Evolutionary conservation across 2,113 vertebrate species (phyloP).

Genomic region (Rhipidura dahli): DNA sequence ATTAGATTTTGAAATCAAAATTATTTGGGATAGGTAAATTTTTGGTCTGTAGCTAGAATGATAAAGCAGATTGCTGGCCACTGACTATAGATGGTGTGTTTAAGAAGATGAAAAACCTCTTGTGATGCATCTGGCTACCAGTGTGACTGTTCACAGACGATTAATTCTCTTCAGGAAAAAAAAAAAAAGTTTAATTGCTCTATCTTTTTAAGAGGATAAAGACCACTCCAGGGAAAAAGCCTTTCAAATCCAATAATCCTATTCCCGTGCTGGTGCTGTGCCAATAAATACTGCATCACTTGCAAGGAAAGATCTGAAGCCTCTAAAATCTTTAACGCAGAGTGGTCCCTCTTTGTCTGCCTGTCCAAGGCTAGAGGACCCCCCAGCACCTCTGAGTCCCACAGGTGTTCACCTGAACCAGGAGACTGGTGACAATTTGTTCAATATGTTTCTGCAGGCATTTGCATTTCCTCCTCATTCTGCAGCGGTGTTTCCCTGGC

Average conservation of each 20-base stretch:
- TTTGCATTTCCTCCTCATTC: neutral
- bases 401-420: neutral
- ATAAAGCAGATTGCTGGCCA: neutral
- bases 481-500: neutral
- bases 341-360: neutral
- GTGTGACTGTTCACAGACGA: neutral
- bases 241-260: slow-evolving; percentile 54
- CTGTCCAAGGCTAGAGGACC: neutral
- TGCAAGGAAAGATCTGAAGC: neutral
- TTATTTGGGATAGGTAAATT: neutral
- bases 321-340: neutral
- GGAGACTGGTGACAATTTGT: neutral
- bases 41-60: neutral
- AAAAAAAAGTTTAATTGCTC: slow-evolving; percentile 32
- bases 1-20: neutral
- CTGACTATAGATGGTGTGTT: neutral
- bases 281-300: neutral
- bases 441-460: neutral
- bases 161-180: slow-evolving; percentile 15
- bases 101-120: slow-evolving; percentile 18
- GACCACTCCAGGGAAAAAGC: slow-evolving; percentile 36
- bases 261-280: neutral
- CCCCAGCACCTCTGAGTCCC: neutral
- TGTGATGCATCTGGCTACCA: neutral
- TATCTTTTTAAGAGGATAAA: slow-evolving; percentile 60